Evolutionary conservation across 92 coral and sea anemone genomes (phyloP), one percentile per base, ranked within the genome.

Genomic region (Porites cylindrica): DNA sequence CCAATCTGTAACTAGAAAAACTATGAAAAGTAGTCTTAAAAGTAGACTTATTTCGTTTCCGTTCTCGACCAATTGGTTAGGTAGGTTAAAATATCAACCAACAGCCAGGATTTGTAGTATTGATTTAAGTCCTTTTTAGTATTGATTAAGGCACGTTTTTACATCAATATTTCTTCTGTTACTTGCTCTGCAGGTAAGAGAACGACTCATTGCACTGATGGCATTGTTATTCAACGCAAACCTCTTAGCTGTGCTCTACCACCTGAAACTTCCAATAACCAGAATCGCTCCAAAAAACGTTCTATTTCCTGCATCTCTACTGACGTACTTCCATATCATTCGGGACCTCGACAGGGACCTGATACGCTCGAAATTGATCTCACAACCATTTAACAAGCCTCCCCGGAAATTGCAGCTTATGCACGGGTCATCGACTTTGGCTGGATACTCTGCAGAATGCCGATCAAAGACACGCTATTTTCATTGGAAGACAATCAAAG

Each of bases 181-280:
- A 32, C 2, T 32, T 32, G 43, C 88, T 66, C 56, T 52, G 38
- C 63, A 86, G 90, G 95, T 24, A 75, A 79, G 77, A 90, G 85
- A 8, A 88, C 95, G 18, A 88, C 95, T 51, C 90, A 88, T 63
- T 85, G 82, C 77, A 86, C 90, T 26, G 88, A 88, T 80, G 95
- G 88, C 16, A 92, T 92, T 66, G 81, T 92, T 32, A 47, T 92
- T 60, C 95, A 92, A 53, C 77, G 89, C 14, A 82, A 60, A 51
- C 76, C 43, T 77, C 76, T 62, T 51, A 88, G 85, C 16, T 88
- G 86, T 71, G 89, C 79, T 16, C 54, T 43, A 62, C 83, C 94
- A 2, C 88, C 87, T 18, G 91, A 70, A 61, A 85, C 52, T 70
- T 79, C 20, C 70, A 78, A 64, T 80, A 66, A 56, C 18, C 53